Base-by-base conservation (phyloP, 2,113 vertebrate species). In the Myotis lucifugus region DNA sequence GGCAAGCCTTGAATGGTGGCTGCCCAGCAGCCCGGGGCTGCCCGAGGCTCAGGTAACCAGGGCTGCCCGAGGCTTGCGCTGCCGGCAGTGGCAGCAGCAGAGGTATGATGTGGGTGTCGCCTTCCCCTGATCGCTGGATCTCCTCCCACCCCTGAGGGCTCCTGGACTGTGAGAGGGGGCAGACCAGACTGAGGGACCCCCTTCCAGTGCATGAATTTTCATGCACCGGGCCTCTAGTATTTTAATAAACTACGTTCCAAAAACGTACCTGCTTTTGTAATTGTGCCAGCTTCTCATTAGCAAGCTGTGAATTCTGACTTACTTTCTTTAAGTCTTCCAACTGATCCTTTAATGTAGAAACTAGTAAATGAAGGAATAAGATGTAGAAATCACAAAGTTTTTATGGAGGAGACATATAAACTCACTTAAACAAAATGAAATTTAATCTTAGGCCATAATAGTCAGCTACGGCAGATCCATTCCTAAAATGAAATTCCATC, bases 301-400 rank as follows among this genome's bases (percentile, higher is more conserved):
- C 99, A 87, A 99, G 98, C 96, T 99, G 99, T 21, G 99, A 99
- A 98, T 99, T 99, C 90, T 99, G 99, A 96, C 98, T 99, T 78
- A 99, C 98, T 98, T 99, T 99, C 98, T 98, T 99, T 98, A 99
- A 98, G 94, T 99, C 99, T 98, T 99, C 99, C 97, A 99, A 98
- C 95, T 99, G 99, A 98, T 99, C 99, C 97, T 99, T 99, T 97
- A 99, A 98, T n/a, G 99, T 99, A 66, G 99, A 99, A 94, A 99
- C 99, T 99, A 95, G 72, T 98, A 69, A 97, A 72, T 93, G 59
- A 96, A 97, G 97, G 0, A 12, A 90, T 96, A 84, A 97, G 81
- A 88, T 34, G 4, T 69, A 85, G 46, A 89, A 79, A 94, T 95
- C 27, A 90, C 4, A 88, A 46, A 72, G 27, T 82, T 81, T 92